Evolutionary conservation across 2,113 vertebrate genomes (phyloP).

Genomic region (Syngnathoides biaculeatus): DNA sequence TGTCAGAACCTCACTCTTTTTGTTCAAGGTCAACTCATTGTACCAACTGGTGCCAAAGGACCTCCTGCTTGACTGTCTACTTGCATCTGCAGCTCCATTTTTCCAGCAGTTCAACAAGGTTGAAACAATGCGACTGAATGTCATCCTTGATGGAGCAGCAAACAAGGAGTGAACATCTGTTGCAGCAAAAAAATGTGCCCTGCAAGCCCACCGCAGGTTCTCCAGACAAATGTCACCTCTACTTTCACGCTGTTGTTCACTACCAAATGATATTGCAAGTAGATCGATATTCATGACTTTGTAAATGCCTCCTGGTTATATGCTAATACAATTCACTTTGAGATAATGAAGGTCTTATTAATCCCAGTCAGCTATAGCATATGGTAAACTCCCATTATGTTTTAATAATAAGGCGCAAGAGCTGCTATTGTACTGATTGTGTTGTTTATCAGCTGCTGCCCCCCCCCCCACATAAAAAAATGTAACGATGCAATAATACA

Average conservation of each 20-base stretch:
- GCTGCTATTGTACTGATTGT: constrained; percentile 44
- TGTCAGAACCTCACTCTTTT: constrained; percentile 8
- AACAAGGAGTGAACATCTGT: constrained; percentile 54
- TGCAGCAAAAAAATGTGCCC: constrained; percentile 27
- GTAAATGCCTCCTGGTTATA: constrained; percentile 37
- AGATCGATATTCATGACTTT: constrained; percentile 27
- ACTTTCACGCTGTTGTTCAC: constrained; percentile 27
- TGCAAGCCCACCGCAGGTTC: constrained; percentile 14
- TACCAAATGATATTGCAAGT: constrained; percentile 14
- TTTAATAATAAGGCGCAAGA: constrained; percentile 50
- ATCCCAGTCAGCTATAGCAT: constrained; percentile 53
- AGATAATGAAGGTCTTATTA: constrained; percentile 61
- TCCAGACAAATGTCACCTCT: constrained; percentile 31
- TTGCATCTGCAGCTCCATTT: constrained; percentile 9
- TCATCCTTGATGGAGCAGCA: constrained; percentile 20
- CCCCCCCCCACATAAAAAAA: constrained; percentile 19
- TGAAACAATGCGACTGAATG: constrained; percentile 42
- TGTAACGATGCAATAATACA: constrained; percentile 14
- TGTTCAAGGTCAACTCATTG: constrained; percentile 50
- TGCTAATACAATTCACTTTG: constrained; percentile 53
- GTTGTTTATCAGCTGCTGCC: constrained; percentile 57
- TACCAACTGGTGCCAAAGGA: constrained; percentile 18
- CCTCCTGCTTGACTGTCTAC: constrained; percentile 23
- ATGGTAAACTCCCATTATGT: constrained; percentile 48
- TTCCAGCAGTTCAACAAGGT: constrained; percentile 49